A percentile compares a stretch with the other conserved stretches of the same genome.
Evolutionary conservation across 2,888 invertebrate genomes (phyloP).

Genomic region (Drosophila crucigera): DNA sequence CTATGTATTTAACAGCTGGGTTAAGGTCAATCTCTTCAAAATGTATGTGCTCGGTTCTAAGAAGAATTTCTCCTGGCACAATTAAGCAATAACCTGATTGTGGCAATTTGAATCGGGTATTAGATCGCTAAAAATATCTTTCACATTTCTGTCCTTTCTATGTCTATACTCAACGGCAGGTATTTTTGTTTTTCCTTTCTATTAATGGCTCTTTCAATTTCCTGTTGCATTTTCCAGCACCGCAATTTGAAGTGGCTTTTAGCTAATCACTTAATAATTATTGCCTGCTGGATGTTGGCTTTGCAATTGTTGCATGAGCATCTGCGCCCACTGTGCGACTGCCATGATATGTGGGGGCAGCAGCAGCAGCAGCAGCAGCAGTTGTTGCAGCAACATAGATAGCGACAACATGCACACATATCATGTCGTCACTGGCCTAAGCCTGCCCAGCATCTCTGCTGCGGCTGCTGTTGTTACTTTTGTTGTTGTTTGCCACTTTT

Average conservation of each 20-base stretch:
- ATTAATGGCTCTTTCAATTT: neutral
- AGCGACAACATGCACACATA: constrained; percentile 34
- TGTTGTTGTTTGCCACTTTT: constrained; percentile 73
- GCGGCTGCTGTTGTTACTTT: constrained; percentile 29
- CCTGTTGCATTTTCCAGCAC: neutral
- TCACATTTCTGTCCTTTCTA: neutral
- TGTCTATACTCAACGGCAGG: neutral
- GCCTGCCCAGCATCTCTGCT: constrained; percentile 53
- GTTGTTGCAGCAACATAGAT: constrained; percentile 3
- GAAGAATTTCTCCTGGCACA: neutral
- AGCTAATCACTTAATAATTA: neutral
- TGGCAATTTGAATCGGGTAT: neutral
- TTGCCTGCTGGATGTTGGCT: constrained; percentile 1
- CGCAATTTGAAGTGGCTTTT: neutral
- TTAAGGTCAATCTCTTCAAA: neutral
- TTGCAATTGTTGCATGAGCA: constrained; percentile 4
- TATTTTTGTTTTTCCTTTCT: constrained; percentile 1
- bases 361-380: constrained; percentile 37
- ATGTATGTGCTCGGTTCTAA: neutral
- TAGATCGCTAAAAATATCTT: neutral
- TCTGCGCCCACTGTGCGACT: constrained; percentile 58
- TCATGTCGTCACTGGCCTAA: constrained; percentile 52
- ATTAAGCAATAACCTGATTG: neutral
- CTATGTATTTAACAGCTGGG: neutral
- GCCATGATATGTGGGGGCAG: constrained; percentile 59